Conservation (phyloP, 2,888 invertebrate genomes). For the Hemithea aestivaria region DNA sequence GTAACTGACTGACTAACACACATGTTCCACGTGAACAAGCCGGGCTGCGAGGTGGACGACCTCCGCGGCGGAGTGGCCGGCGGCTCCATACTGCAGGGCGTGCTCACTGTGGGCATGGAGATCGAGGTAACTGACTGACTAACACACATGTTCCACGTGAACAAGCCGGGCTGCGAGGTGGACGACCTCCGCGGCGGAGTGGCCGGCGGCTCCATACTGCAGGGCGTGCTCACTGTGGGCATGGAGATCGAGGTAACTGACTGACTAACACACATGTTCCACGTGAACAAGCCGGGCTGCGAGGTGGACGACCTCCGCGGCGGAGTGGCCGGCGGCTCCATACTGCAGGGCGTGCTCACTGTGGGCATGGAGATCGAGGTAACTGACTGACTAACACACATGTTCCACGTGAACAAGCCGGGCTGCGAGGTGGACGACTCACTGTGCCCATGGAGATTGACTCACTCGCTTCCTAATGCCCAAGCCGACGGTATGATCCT, state of each 20-base stretch:
- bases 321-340: conserved; percentile 99
- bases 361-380: conserved; percentile 99
- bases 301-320: conserved; percentile 99
- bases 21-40: conserved; percentile 99
- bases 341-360: conserved; percentile 95
- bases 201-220: conserved; percentile 98
- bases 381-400: too few species aligned
- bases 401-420: conserved; percentile 99
- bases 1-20: too few species aligned
- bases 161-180: conserved; percentile 99
- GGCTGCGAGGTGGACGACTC: conserved; percentile 98
- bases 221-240: conserved; percentile 97
- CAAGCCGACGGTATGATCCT: too few species aligned
- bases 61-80: conserved; percentile 99
- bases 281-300: conserved; percentile 99
- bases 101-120: conserved; percentile 98
- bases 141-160: conserved; percentile 99
- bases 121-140: too few species aligned
- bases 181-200: conserved; percentile 99
- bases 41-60: conserved; percentile 98
- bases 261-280: too few species aligned
- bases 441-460: conserved; percentile 99
- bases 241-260: conserved; percentile 99
- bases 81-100: conserved; percentile 97
- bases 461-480: too few species aligned